These are phyloP conservation scores for Diprion similis DNA, from an alignment of 1,140 invertebrate genomes.

Conservation along the genomic window DNA sequence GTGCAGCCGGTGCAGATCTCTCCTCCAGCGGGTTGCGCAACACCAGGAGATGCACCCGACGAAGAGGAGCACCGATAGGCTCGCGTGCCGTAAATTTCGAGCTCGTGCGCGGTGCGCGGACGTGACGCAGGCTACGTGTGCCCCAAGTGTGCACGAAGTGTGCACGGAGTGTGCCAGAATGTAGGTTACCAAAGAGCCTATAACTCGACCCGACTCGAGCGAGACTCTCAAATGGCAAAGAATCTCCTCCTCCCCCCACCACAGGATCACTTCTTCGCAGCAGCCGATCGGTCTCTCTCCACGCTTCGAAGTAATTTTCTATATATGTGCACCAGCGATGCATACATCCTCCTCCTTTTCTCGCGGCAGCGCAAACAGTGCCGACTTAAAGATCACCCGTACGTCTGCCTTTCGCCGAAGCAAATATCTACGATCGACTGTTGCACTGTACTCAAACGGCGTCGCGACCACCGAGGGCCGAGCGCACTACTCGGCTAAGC, in stretches of 20 bases:
- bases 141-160: constrained; percentile 45
- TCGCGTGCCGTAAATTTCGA: constrained; percentile 61
- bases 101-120: constrained; percentile 51
- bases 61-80: constrained; percentile 42
- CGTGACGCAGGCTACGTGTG: constrained; percentile 49
- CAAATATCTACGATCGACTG: neutral
- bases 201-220: constrained; percentile 13
- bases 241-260: constrained; percentile 5
- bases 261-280: neutral
- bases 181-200: constrained; percentile 17
- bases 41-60: constrained; percentile 26
- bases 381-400: too few species aligned
- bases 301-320: neutral
- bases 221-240: constrained; percentile 10
- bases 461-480: too few species aligned
- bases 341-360: neutral
- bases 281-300: neutral
- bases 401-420: neutral
- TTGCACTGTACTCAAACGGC: too few species aligned
- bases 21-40: constrained; percentile 27
- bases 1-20: constrained; percentile 47
- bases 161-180: constrained; percentile 51
- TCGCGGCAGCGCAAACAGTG: neutral
- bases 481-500: too few species aligned
- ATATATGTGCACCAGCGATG: neutral